Evolutionary conservation across 1,140 invertebrate species (phyloP).

Genomic region (Diorhabda carinulata): DNA sequence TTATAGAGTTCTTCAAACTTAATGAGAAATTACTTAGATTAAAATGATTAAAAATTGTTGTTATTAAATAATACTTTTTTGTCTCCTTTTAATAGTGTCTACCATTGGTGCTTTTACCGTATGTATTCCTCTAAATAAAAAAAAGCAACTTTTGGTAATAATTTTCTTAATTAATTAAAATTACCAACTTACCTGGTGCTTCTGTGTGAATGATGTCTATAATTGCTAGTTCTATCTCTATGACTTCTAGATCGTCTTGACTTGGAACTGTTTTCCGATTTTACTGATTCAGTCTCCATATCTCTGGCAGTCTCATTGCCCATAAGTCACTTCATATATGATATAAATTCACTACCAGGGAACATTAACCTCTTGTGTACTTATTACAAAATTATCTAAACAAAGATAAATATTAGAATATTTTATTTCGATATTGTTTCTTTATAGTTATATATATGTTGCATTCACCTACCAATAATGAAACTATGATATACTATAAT

Average conservation of each 20-base stretch:
- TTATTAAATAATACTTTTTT: too few species aligned
- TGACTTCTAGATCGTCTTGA: slow-evolving; percentile 55
- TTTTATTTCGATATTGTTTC: neutral
- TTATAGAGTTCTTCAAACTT: too few species aligned
- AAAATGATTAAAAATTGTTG: too few species aligned
- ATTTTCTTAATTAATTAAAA: too few species aligned
- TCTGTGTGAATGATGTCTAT: slow-evolving; percentile 56
- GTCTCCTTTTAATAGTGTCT: too few species aligned
- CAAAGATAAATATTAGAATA: too few species aligned
- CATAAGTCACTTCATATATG: slow-evolving; percentile 29
- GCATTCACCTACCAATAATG: neutral
- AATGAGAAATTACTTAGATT: too few species aligned
- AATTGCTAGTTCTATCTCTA: slow-evolving; percentile 48
- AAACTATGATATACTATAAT: too few species aligned
- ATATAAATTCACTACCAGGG: neutral
- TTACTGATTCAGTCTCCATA: slow-evolving; percentile 63
- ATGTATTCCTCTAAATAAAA: too few species aligned
- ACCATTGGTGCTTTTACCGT: too few species aligned
- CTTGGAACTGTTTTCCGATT: slow-evolving; percentile 59
- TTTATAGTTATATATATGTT: neutral
- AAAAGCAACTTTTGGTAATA: too few species aligned
- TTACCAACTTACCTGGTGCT: slow-evolving; percentile 52
- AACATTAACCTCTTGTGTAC: neutral
- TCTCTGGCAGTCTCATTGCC: slow-evolving; percentile 46
- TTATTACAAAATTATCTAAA: neutral